A percentile compares a stretch with the other conserved stretches of the same genome.
phyloP scores from a whole-genome alignment of 2,888 invertebrate genomes.

The Torymus texanus region DNA sequence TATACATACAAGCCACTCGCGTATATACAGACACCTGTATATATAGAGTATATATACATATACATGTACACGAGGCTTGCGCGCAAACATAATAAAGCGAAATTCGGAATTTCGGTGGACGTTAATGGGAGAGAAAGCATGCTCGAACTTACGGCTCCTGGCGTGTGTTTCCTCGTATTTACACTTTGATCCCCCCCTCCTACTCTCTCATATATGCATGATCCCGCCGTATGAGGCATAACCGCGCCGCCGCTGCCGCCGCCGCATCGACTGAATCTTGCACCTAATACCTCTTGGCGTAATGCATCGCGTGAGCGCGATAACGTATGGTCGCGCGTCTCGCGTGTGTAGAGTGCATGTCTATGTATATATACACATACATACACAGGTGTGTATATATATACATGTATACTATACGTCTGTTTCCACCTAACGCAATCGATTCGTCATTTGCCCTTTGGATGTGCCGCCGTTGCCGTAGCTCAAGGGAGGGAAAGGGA shows the following conservation, averaged over 20 bases:
- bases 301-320: conserved; percentile 55
- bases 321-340: conserved; percentile 40
- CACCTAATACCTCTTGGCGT: conserved; percentile 55
- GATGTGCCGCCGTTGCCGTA: too few species aligned
- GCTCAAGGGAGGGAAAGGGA: neutral
- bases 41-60: too few species aligned
- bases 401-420: conserved; percentile 14
- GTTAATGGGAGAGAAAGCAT: conserved; percentile 48
- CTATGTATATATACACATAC: neutral
- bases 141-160: conserved; percentile 44
- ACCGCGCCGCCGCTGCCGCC: neutral
- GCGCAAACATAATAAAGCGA: conserved; percentile 43
- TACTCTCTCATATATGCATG: conserved; percentile 29
- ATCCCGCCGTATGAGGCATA: conserved; percentile 42
- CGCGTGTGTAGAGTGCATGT: neutral
- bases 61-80: too few species aligned
- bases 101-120: conserved; percentile 40
- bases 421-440: conserved; percentile 55
- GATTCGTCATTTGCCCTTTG: conserved; percentile 60
- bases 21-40: too few species aligned
- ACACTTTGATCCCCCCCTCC: conserved; percentile 48
- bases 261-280: conserved; percentile 46
- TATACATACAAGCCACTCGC: too few species aligned
- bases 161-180: conserved; percentile 55
- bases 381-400: neutral